Conservation (phyloP, 2,113 vertebrate genomes). For the Atlantisia rogersi region DNA sequence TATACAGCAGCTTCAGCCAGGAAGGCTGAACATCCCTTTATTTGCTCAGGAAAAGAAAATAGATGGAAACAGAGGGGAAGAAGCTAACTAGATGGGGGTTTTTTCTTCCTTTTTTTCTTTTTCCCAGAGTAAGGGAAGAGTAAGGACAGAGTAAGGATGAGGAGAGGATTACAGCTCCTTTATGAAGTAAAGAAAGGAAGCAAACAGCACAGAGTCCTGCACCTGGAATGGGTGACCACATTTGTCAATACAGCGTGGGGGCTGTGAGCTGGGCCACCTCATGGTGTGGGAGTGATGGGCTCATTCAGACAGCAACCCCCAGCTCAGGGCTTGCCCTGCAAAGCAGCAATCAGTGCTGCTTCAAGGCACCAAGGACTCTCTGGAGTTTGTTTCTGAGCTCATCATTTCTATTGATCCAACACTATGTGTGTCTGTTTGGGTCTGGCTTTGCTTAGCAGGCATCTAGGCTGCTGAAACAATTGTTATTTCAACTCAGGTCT, state of each 20-base stretch:
- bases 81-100: too few species aligned
- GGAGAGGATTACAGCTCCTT: background rate
- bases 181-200: background rate
- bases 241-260: accelerated
- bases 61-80: background rate
- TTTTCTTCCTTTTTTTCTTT: background rate
- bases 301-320: background rate
- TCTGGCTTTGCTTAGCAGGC: background rate
- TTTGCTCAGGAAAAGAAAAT: background rate
- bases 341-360: background rate
- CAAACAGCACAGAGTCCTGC: background rate
- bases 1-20: background rate
- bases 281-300: background rate
- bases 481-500: background rate
- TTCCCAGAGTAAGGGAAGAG: too few species aligned
- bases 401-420: background rate
- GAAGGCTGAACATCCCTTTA: background rate
- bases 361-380: background rate
- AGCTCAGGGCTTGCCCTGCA: accelerated
- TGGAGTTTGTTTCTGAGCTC: background rate
- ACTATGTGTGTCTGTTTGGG: background rate
- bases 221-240: too few species aligned
- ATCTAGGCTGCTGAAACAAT: background rate
- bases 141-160: background rate
- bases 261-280: background rate